A percentile compares a stretch with the other conserved stretches of the same genome.
Conservation (phyloP, 2,888 invertebrate genomes). For the Beris morrisii region DNA sequence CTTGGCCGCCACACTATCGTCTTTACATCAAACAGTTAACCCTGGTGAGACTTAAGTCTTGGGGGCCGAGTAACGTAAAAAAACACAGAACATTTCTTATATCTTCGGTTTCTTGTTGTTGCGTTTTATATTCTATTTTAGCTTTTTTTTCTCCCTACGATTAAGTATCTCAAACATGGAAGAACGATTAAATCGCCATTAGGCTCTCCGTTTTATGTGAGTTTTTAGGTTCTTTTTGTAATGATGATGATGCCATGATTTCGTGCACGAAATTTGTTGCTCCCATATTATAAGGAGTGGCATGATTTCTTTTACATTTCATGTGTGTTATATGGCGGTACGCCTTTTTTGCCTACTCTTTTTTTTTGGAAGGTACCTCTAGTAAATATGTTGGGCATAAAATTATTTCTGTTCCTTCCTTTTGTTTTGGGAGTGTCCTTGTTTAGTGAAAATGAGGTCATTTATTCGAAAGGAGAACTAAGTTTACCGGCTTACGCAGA, state of each 20-base stretch:
- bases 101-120: too few relatives aligned
- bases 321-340: slow-evolving; percentile 23
- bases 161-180: slow-evolving; percentile 44
- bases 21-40: neutral
- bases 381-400: too few relatives aligned
- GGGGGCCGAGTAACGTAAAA: neutral
- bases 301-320: slow-evolving; percentile 32
- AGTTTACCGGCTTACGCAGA: too few relatives aligned
- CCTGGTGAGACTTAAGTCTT: too few relatives aligned
- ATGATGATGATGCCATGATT: slow-evolving; percentile 41
- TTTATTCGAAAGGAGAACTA: too few relatives aligned
- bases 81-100: neutral
- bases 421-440: slow-evolving; percentile 29
- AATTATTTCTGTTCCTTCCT: neutral
- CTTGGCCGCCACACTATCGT: neutral
- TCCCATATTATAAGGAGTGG: slow-evolving; percentile 33
- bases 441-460: slow-evolving; percentile 25
- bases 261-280: slow-evolving; percentile 36
- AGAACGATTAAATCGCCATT: slow-evolving; percentile 55
- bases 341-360: too few relatives aligned
- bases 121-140: neutral
- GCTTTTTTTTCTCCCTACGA: slow-evolving; percentile 24
- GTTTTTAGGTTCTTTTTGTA: slow-evolving; percentile 35
- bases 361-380: neutral
- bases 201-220: slow-evolving; percentile 54